A percentile compares a stretch with the other conserved stretches of the same genome.
Conservation (phyloP, 2,797 vertebrate genomes). For the Brachymystax lenok region DNA sequence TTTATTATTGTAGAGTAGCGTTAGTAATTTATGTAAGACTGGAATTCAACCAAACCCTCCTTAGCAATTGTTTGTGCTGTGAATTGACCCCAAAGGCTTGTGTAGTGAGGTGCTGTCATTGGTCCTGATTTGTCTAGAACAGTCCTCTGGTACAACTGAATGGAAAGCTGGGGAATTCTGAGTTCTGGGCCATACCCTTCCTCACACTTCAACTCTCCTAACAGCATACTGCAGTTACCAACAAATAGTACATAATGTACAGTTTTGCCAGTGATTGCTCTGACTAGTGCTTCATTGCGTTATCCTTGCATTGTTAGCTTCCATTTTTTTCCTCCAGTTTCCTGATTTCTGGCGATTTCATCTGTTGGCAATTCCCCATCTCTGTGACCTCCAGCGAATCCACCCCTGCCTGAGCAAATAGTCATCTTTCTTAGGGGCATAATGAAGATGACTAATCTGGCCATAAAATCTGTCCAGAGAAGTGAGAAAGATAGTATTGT, state of each 20-base stretch:
- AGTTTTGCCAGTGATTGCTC: background rate
- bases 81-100: no score
- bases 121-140: no score
- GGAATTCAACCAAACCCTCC: background rate
- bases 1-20: background rate
- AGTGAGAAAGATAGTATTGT: slow-evolving; percentile 50
- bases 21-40: no score
- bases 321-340: background rate
- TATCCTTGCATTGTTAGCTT: background rate
- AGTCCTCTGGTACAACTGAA: no score
- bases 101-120: no score
- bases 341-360: background rate
- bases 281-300: background rate
- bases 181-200: no score
- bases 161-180: no score
- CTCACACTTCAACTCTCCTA: background rate
- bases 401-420: slow-evolving; percentile 22
- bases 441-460: slow-evolving; percentile 24
- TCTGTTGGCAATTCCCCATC: slow-evolving; percentile 7
- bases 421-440: slow-evolving; percentile 16
- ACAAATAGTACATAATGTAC: background rate
- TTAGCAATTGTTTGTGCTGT: background rate
- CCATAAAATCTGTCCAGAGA: slow-evolving; percentile 34
- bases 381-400: slow-evolving; percentile 26
- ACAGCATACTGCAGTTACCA: background rate